phyloP scores from a whole-genome alignment of 2,888 invertebrate species.

The Mesoligia furuncula region DNA sequence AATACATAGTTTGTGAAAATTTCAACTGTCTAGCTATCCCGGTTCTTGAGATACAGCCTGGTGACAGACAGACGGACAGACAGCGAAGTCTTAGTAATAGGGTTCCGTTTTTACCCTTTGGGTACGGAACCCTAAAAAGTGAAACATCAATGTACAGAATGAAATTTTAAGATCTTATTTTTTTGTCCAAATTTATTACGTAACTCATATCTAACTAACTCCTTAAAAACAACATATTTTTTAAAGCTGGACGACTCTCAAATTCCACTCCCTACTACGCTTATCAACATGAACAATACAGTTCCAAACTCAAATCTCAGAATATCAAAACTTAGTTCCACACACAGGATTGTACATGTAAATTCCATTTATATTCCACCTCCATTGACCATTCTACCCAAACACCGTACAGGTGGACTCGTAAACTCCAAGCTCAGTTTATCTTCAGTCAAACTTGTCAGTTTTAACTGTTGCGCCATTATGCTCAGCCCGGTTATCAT shows the following conservation, averaged over 20 bases:
- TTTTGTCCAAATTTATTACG: not conserved
- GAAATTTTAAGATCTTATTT: not conserved
- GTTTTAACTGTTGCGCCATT: slow-evolving; percentile 59
- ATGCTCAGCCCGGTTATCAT: slow-evolving; percentile 59
- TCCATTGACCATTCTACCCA: slow-evolving; percentile 19
- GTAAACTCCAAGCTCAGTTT: slow-evolving; percentile 49
- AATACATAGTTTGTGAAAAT: too few species aligned
- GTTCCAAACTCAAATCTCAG: slow-evolving; percentile 8
- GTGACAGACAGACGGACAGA: too few species aligned
- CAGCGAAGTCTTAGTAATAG: too few species aligned
- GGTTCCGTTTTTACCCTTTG: too few species aligned
- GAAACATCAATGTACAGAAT: not conserved
- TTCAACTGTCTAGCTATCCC: too few species aligned
- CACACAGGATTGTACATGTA: slow-evolving; percentile 5
- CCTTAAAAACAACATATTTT: too few species aligned
- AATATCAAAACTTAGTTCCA: not conserved
- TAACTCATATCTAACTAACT: too few species aligned
- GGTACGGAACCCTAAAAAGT: too few species aligned
- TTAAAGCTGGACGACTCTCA: too few species aligned
- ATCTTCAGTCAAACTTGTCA: slow-evolving; percentile 56
- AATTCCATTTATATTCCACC: slow-evolving; percentile 28
- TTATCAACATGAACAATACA: not conserved
- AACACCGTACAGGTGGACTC: slow-evolving; percentile 32
- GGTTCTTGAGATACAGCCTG: too few species aligned
- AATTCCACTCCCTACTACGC: too few species aligned